These are phyloP conservation scores for Pheosia tremula DNA, from an alignment of 2,888 invertebrate species.

Conservation along the genomic window DNA sequence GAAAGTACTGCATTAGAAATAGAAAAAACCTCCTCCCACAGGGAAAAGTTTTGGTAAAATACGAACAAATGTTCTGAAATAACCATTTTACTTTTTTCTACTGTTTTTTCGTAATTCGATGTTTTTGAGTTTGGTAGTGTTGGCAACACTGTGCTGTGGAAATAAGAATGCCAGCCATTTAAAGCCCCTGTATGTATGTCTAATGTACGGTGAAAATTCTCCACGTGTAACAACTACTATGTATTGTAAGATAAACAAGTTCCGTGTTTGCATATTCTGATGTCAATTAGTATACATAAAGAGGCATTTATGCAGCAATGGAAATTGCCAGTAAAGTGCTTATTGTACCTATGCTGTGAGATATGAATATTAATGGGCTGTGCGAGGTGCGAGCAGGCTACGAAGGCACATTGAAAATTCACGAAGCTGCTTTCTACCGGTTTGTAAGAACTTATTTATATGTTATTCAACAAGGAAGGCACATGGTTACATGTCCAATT, in stretches of 20 bases:
- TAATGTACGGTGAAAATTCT: neutral
- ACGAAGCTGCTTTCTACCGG: neutral
- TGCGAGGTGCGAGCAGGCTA: neutral
- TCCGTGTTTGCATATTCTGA: conserved; percentile 27
- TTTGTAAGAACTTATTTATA: neutral
- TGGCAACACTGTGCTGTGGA: too few relatives aligned
- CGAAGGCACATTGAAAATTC: neutral
- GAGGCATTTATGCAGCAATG: conserved; percentile 17
- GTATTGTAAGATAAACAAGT: conserved; percentile 19
- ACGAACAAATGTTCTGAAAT: too few relatives aligned
- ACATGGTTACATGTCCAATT: neutral
- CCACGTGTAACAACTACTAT: conserved; percentile 1
- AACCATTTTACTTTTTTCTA: too few relatives aligned
- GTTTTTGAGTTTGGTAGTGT: too few relatives aligned
- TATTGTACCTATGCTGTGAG: neutral
- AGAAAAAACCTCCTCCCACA: too few relatives aligned
- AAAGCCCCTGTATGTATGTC: too few relatives aligned
- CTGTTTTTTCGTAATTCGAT: too few relatives aligned
- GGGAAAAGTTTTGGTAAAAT: too few relatives aligned
- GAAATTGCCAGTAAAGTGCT: conserved; percentile 7
- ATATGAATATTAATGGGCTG: neutral
- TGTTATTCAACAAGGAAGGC: neutral
- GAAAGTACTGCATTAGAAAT: too few relatives aligned
- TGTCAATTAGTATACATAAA: conserved; percentile 23
- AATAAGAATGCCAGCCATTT: too few relatives aligned